Percentiles rank a stretch among this genome's conserved stretches.
Conservation (phyloP, 2,113 vertebrate species). For the Benitochromis conjunctus region DNA sequence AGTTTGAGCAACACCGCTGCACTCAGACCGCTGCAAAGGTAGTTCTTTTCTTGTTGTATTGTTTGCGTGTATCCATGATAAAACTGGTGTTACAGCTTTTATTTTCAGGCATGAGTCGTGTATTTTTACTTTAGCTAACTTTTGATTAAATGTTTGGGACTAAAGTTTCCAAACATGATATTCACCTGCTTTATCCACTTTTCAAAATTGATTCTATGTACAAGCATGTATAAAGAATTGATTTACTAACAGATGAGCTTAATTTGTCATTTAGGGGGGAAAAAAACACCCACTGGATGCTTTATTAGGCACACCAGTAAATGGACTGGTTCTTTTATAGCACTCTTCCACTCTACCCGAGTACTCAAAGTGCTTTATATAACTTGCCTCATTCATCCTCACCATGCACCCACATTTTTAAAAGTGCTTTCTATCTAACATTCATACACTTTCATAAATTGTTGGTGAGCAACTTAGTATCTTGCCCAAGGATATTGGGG, state of each 20-base stretch:
- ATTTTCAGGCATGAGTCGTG: neutral
- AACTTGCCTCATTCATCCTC: neutral
- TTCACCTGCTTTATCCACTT: neutral
- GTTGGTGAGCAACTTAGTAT: neutral
- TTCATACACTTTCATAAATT: neutral
- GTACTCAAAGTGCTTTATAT: neutral
- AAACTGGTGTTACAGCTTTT: neutral
- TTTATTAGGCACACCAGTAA: neutral
- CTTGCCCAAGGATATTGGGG: neutral
- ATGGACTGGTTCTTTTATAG: neutral
- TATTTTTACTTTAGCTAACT: neutral
- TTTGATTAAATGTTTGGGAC: neutral
- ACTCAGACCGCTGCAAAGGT: conserved; percentile 11
- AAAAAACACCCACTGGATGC: neutral
- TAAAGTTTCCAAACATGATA: neutral
- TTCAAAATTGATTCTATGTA: neutral
- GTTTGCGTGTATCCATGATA: neutral
- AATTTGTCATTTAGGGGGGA: neutral
- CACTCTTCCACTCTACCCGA: neutral
- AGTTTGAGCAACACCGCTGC: neutral
- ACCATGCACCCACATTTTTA: neutral
- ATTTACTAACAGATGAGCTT: neutral
- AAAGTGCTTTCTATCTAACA: neutral
- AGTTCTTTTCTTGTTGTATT: neutral
- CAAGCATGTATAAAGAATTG: neutral